Percentiles rank a stretch among this genome's conserved stretches.
phyloP scores from a whole-genome alignment of 2,888 invertebrate genomes.

The Ochlodes sylvanus region DNA sequence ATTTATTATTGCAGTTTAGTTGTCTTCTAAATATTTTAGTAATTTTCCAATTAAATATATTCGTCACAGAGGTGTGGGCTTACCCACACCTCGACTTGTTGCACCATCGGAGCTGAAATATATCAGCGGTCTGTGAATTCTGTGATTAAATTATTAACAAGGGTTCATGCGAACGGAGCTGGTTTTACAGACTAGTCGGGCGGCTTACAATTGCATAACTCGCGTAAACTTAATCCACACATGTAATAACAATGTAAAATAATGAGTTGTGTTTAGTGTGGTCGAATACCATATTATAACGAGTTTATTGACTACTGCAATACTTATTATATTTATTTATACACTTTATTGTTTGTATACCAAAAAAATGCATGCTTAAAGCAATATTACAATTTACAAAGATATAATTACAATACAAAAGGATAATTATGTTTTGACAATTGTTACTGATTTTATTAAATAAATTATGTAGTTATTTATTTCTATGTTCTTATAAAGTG shows the following conservation, averaged over 20 bases:
- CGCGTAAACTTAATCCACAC: neutral
- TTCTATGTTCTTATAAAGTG: no score
- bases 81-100: neutral
- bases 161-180: constrained; percentile 7
- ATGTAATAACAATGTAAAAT: neutral
- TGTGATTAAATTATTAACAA: constrained; percentile 26
- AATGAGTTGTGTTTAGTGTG: neutral
- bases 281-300: no score
- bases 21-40: neutral
- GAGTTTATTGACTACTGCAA: no score
- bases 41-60: neutral
- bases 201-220: constrained; percentile 20
- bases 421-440: no score
- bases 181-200: constrained; percentile 25
- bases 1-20: neutral
- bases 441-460: no score
- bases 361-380: no score
- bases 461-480: no score
- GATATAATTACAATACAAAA: no score
- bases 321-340: no score
- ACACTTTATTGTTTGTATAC: no score
- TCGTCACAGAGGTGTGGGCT: no score
- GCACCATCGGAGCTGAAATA: constrained; percentile 25
- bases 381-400: no score
- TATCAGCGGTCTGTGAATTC: constrained; percentile 9